A percentile compares a stretch with the other conserved stretches of the same genome.
These are phyloP conservation scores for mouse (Mus musculus) DNA, from an alignment of 2,113 vertebrate genomes.

Conservation along the genomic window GRCm39 chr4:84073001-84073500, in stretches of 20 bases:
- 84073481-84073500: neutral
- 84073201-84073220: neutral
- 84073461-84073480: neutral
- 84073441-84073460: neutral
- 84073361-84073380: neutral
- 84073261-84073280: neutral
- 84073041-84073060: neutral
- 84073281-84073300: neutral
- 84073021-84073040: neutral
- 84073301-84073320: neutral
- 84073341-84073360: neutral
- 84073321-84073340: neutral
- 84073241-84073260: neutral
- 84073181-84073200: neutral
- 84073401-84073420: neutral
- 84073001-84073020: fast-evolving
- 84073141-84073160: neutral
- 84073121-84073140: neutral
- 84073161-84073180: neutral
- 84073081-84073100: neutral
- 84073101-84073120: neutral
- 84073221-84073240: neutral
- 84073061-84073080: neutral
- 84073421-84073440: conserved; percentile 48
- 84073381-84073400: conserved; percentile 15